Percentiles rank a stretch among this genome's conserved stretches.
Conservation (phyloP, 1,140 invertebrate genomes). For the Anastatus disparis region DNA sequence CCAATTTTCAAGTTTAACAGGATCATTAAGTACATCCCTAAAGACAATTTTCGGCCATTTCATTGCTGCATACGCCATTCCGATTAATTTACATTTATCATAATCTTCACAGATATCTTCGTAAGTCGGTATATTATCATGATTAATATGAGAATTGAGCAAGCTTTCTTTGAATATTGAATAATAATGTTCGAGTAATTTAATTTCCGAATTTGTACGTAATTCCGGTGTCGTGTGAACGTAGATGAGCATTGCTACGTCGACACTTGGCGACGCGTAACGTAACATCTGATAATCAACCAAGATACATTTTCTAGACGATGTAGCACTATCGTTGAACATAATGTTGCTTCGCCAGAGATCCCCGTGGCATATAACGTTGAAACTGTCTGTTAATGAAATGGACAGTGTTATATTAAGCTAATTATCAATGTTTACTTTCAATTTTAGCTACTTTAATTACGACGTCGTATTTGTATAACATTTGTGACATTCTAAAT, state of each 20-base stretch:
- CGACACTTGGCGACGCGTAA: slow-evolving; percentile 16
- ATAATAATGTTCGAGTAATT: slow-evolving; percentile 11
- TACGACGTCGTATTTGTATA: not conserved
- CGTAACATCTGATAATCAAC: slow-evolving; percentile 33
- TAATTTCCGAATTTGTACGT: not conserved
- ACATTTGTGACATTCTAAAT: not conserved
- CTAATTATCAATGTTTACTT: not conserved
- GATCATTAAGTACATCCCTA: not conserved
- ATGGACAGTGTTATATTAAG: not conserved
- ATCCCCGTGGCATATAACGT: slow-evolving; percentile 27
- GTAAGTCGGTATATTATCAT: not conserved
- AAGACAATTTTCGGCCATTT: slow-evolving; percentile 2
- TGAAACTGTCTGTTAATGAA: not conserved
- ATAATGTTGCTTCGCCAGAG: slow-evolving; percentile 27
- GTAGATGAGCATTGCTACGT: slow-evolving; percentile 16
- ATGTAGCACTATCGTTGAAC: not conserved
- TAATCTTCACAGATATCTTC: not conserved
- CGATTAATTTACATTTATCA: not conserved
- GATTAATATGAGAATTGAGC: too few species aligned
- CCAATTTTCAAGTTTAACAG: not conserved
- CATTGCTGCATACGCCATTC: not conserved
- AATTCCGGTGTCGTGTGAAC: not conserved
- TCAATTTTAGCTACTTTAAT: not conserved
- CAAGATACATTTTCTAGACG: not conserved
- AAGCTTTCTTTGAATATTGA: not conserved